phyloP scores from a whole-genome alignment of 2,113 vertebrate genomes.

The Cyanoliseus patagonus region DNA sequence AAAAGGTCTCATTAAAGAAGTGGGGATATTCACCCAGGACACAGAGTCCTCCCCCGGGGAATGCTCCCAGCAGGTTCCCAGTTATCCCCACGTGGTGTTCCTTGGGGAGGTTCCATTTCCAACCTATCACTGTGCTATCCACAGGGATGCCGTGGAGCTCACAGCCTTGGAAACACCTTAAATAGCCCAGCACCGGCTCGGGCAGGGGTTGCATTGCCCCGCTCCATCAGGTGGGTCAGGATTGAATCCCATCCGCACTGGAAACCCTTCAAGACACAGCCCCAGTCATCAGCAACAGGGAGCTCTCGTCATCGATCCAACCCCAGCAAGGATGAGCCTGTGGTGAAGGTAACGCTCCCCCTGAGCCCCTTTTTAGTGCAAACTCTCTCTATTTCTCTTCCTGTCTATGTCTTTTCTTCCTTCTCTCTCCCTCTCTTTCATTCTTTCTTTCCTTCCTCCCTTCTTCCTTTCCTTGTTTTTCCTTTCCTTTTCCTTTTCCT shows the following conservation, averaged over 20 bases:
- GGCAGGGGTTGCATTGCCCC: background rate
- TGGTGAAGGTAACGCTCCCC: constrained; percentile 53
- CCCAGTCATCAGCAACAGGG: background rate
- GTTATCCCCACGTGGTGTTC: background rate
- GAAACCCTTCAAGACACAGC: background rate
- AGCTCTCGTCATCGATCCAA: background rate
- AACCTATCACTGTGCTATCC: background rate
- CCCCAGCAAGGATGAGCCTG: constrained; percentile 27
- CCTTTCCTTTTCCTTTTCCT: no score
- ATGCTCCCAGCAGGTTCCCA: background rate
- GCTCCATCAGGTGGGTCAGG: background rate
- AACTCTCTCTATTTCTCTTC: no score
- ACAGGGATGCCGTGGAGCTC: background rate
- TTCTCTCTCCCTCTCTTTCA: background rate
- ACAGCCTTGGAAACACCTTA: background rate
- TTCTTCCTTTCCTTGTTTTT: background rate
- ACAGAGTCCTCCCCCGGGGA: background rate
- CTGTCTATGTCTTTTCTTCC: background rate
- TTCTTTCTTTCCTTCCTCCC: background rate
- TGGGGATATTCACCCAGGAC: background rate
- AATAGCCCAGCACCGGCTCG: background rate
- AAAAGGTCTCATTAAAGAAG: background rate
- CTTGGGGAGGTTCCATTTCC: background rate
- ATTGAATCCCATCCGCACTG: background rate
- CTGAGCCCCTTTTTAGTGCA: background rate